A percentile compares a stretch with the other conserved stretches of the same genome.
phyloP scores from a whole-genome alignment of 2,113 vertebrate species.

The Silurus asotus region DNA sequence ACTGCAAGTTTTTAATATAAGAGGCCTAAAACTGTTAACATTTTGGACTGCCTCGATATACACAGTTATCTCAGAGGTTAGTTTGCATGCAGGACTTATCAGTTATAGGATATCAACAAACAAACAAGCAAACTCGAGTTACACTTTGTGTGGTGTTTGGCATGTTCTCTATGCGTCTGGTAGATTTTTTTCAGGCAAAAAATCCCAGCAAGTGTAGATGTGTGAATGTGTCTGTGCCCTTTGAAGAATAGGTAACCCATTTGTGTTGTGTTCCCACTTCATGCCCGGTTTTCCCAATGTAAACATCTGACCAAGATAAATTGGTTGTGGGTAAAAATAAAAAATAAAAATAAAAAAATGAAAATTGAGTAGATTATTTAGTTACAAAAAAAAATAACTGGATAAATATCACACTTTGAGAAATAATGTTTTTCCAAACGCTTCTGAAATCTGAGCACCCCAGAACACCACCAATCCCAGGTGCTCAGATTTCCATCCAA shows the following conservation, averaged over 20 bases:
- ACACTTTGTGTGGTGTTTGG: background rate
- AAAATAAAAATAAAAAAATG: too few relatives aligned
- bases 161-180: background rate
- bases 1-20: background rate
- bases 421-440: too few relatives aligned
- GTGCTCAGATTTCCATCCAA: too few relatives aligned
- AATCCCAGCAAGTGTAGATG: background rate
- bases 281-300: background rate
- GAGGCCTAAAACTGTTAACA: background rate
- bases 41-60: background rate
- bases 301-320: background rate
- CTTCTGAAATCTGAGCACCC: too few relatives aligned
- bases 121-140: background rate
- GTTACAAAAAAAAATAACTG: too few relatives aligned
- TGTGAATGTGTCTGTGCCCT: background rate
- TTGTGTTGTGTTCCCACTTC: background rate
- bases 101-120: background rate
- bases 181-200: background rate
- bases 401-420: too few relatives aligned
- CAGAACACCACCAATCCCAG: too few relatives aligned
- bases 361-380: too few relatives aligned
- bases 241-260: background rate
- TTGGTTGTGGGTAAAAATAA: too few relatives aligned
- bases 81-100: background rate
- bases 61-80: background rate